A percentile compares a stretch with the other conserved stretches of the same genome.
Evolutionary conservation across 2,113 vertebrate species (phyloP).

Genomic region (Phrynosoma blainvillii): DNA sequence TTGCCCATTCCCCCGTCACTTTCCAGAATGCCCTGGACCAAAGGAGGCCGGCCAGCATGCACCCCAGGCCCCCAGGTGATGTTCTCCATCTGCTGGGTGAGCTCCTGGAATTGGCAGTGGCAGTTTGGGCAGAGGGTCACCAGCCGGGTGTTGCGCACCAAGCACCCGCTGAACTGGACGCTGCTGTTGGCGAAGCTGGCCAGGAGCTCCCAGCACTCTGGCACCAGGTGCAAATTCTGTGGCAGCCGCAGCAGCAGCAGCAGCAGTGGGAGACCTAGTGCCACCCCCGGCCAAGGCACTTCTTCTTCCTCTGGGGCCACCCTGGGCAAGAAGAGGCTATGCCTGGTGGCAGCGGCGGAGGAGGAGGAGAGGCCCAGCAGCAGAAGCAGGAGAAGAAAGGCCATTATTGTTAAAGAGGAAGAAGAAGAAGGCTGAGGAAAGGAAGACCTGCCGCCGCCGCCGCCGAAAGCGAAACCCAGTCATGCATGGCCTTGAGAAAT

Average conservation of each 20-base stretch:
- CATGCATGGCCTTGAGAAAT: too few relatives aligned
- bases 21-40: too few relatives aligned
- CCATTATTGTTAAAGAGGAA: neutral
- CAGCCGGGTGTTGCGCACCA: constrained; percentile 84
- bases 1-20: neutral
- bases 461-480: neutral
- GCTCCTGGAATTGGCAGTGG: constrained; percentile 68
- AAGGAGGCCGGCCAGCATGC: too few relatives aligned
- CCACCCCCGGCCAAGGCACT: constrained; percentile 54
- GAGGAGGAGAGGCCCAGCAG: neutral
- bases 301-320: constrained; percentile 52
- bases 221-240: constrained; percentile 78
- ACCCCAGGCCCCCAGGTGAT: constrained; percentile 74
- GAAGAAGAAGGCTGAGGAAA: too few relatives aligned
- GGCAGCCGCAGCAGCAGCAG: too few relatives aligned
- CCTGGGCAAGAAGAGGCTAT: neutral
- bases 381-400: neutral
- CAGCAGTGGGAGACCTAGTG: too few relatives aligned
- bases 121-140: constrained; percentile 89
- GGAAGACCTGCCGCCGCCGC: neutral
- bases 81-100: constrained; percentile 62
- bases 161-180: constrained; percentile 77
- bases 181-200: constrained; percentile 81
- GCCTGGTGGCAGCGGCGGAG: too few relatives aligned
- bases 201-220: constrained; percentile 81